Base-by-base conservation (phyloP, 2,888 invertebrate genomes). In the Acleris literana region DNA sequence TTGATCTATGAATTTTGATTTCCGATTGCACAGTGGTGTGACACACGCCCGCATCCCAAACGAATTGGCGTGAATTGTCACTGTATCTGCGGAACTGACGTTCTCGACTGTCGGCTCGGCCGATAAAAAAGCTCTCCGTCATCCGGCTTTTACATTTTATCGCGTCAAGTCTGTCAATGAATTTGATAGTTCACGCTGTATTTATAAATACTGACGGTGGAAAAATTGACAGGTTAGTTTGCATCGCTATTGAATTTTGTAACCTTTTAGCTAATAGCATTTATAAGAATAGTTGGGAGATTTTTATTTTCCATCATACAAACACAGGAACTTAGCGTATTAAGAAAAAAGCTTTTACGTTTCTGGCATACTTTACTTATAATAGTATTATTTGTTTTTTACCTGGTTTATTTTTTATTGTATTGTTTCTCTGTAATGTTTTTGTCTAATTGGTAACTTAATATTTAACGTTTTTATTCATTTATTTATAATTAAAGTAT, bases 31-130 rank as follows among this genome's bases (percentile, higher is more conserved):
- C 29, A 16, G 13, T 53, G 72, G 81, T 85, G 82, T 85, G 69
- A 84, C 71, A 25, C 53, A 20, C 67, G 68, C 69, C 52, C n/a
- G 7, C 22, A 44, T 43, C 7, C 73, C 72, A 78, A 65, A 56
- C 78, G 77, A 81, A 81, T 82, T 76, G 83, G 80, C 81, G 76
- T 78, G 82, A 82, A 84, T 83, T 83, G 85, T 82, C 83, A 81
- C 78, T 81, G 81, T 81, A 84, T 81, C 81, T 78, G 76, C 75
- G 70, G 77, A 72, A 64, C 69, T 65, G 63, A 68, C 72, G 62
- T 68, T 60, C 68, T 58, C 63, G 56, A 60, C 76, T 71, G 78
- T 63, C 72, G 75, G 75, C 80, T 80, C 78, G 78, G 77, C 77
- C 69, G 71, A 77, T 80, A 83, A 81, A 85, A 81, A 76, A 73